Conservation (phyloP, 2,888 invertebrate species). For the Drosophila tripunctata region DNA sequence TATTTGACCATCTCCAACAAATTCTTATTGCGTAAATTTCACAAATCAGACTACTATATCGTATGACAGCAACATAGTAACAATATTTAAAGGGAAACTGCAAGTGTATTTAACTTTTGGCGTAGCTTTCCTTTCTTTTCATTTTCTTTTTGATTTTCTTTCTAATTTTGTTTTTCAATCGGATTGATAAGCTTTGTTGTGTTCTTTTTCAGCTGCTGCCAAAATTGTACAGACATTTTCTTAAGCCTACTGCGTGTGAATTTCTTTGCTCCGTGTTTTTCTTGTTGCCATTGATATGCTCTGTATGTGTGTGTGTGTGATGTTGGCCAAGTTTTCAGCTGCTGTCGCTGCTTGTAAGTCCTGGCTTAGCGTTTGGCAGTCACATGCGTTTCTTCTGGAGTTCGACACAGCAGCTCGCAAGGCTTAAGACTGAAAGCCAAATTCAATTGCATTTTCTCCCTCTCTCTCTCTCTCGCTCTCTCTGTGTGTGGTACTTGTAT, state of each 20-base stretch:
- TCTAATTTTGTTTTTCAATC: neutral
- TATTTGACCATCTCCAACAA: too few relatives aligned
- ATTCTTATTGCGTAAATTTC: too few relatives aligned
- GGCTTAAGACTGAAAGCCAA: slow-evolving; percentile 30
- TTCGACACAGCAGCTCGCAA: slow-evolving; percentile 23
- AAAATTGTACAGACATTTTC: slow-evolving; percentile 31
- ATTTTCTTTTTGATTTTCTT: too few relatives aligned
- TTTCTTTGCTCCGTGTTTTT: neutral
- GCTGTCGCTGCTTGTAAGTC: slow-evolving; percentile 45
- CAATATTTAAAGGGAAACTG: too few relatives aligned
- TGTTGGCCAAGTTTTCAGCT: slow-evolving; percentile 22
- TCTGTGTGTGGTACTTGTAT: neutral
- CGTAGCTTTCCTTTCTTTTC: too few relatives aligned
- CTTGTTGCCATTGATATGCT: slow-evolving; percentile 3
- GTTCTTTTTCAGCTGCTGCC: slow-evolving; percentile 20
- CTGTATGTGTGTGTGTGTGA: neutral
- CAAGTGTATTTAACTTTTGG: too few relatives aligned
- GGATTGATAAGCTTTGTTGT: slow-evolving; percentile 21
- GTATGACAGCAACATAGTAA: too few relatives aligned
- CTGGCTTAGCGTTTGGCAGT: slow-evolving; percentile 40
- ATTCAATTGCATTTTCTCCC: slow-evolving; percentile 46
- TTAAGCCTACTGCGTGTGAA: slow-evolving; percentile 27
- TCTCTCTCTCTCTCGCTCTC: neutral
- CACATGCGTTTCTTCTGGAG: slow-evolving; percentile 40
- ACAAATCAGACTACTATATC: too few relatives aligned